A percentile compares a stretch with the other conserved stretches of the same genome.
These are phyloP conservation scores for Cyclargus thomasi DNA, from an alignment of 1,140 invertebrate species.

Conservation along the genomic window DNA sequence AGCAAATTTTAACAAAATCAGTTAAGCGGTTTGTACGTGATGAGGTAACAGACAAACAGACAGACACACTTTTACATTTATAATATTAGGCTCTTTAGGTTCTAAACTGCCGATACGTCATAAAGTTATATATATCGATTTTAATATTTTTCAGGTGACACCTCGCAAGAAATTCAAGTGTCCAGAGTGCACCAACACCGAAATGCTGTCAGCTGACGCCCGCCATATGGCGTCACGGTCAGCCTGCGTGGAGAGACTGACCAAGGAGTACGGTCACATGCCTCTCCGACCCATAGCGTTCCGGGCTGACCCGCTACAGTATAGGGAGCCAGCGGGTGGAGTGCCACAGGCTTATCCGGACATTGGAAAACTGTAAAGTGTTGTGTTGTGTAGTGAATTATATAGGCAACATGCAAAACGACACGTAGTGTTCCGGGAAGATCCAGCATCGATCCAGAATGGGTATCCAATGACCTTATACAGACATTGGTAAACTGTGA, in stretches of 20 bases:
- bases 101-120: neutral
- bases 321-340: constrained; percentile 79
- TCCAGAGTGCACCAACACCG: constrained; percentile 94
- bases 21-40: too few relatives aligned
- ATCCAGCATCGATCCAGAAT: too few relatives aligned
- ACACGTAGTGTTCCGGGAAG: too few relatives aligned
- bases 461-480: too few relatives aligned
- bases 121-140: neutral
- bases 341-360: constrained; percentile 86
- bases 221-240: constrained; percentile 95
- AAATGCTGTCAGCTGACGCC: constrained; percentile 94
- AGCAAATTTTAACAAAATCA: too few relatives aligned
- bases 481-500: constrained; percentile 92
- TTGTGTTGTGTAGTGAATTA: neutral
- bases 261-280: constrained; percentile 89
- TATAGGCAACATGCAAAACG: too few relatives aligned
- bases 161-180: constrained; percentile 99
- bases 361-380: constrained; percentile 87
- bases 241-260: constrained; percentile 93
- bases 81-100: neutral
- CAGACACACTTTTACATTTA: too few relatives aligned
- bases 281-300: constrained; percentile 93
- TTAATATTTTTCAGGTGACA: constrained; percentile 80
- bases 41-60: too few relatives aligned
- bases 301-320: constrained; percentile 95